Percentiles rank a stretch among this genome's conserved stretches.
These are phyloP conservation scores for Perca fluviatilis DNA, from an alignment of 2,113 vertebrate species.

Conservation along the genomic window DNA sequence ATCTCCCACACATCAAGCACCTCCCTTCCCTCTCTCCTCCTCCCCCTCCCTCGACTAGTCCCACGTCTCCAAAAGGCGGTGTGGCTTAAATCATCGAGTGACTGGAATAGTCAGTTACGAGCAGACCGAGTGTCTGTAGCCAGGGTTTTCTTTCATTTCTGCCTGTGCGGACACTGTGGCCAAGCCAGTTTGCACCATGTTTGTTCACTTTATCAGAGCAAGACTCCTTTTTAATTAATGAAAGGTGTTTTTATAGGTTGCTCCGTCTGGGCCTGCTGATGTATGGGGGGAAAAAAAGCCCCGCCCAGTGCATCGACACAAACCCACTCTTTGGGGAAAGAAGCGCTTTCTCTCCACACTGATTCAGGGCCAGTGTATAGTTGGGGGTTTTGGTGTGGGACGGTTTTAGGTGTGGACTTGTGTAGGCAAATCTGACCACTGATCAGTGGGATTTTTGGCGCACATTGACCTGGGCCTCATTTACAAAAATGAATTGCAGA, in stretches of 20 bases:
- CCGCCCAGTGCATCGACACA: slow-evolving; percentile 46
- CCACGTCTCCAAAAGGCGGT: slow-evolving; percentile 47
- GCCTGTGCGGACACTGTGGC: slow-evolving; percentile 32
- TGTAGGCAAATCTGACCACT: slow-evolving; percentile 49
- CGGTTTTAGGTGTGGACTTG: slow-evolving; percentile 41
- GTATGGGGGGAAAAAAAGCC: slow-evolving; percentile 2
- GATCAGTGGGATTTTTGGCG: slow-evolving; percentile 42
- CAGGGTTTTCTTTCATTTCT: slow-evolving; percentile 19
- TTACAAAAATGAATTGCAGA: slow-evolving; percentile 13
- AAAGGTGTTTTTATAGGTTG: slow-evolving; percentile 29
- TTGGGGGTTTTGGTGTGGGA: slow-evolving; percentile 26
- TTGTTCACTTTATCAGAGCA: slow-evolving; percentile 67
- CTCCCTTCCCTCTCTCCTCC: neutral
- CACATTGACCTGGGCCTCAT: slow-evolving; percentile 47
- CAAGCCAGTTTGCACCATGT: slow-evolving; percentile 56
- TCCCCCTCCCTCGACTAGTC: neutral
- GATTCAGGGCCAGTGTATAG: slow-evolving; percentile 65
- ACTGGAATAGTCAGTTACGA: slow-evolving; percentile 47
- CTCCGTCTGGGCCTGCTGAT: slow-evolving; percentile 68
- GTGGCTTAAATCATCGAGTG: slow-evolving; percentile 44
- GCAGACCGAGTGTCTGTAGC: slow-evolving; percentile 41
- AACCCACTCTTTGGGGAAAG: slow-evolving; percentile 39
- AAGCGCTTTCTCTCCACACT: slow-evolving; percentile 50
- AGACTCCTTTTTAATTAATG: slow-evolving; percentile 48
- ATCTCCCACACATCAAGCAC: slow-evolving; percentile 55